Conservation (phyloP, 2,113 vertebrate genomes). For the Antigone vipio region DNA sequence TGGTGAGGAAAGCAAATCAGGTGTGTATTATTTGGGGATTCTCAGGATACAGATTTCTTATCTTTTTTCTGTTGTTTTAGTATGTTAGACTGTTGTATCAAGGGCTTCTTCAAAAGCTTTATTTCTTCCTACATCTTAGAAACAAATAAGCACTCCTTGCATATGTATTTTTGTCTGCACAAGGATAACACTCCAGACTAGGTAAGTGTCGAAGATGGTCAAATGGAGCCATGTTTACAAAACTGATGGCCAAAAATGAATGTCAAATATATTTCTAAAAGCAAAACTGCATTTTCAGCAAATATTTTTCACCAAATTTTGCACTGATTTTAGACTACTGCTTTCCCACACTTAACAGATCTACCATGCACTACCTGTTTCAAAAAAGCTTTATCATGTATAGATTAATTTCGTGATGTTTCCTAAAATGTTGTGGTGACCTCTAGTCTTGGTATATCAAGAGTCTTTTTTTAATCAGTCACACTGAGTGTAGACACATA, state of each 20-base stretch:
- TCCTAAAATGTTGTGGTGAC: not conserved
- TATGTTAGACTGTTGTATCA: not conserved
- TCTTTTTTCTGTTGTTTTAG: not conserved
- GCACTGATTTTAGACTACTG: not conserved
- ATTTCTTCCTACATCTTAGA: not conserved
- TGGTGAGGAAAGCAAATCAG: not conserved
- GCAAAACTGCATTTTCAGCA: not conserved
- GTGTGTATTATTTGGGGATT: not conserved
- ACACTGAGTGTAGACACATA: accelerated
- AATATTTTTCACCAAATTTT: not conserved
- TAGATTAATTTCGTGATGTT: accelerated
- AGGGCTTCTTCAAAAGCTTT: not conserved
- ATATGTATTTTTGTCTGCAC: not conserved
- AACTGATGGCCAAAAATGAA: not conserved
- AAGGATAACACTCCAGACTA: not conserved
- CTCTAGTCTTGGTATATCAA: not conserved
- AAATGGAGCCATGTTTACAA: not conserved
- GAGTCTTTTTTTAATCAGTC: not conserved
- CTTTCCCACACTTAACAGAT: not conserved
- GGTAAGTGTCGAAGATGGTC: not conserved
- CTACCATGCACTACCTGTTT: not conserved
- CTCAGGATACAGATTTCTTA: not conserved
- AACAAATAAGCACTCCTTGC: not conserved
- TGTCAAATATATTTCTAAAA: not conserved
- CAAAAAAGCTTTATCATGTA: not conserved